A percentile compares a stretch with the other conserved stretches of the same genome.
These are phyloP conservation scores for Linurgus olivaceus DNA, from an alignment of 2,797 vertebrate genomes.

Conservation along the genomic window DNA sequence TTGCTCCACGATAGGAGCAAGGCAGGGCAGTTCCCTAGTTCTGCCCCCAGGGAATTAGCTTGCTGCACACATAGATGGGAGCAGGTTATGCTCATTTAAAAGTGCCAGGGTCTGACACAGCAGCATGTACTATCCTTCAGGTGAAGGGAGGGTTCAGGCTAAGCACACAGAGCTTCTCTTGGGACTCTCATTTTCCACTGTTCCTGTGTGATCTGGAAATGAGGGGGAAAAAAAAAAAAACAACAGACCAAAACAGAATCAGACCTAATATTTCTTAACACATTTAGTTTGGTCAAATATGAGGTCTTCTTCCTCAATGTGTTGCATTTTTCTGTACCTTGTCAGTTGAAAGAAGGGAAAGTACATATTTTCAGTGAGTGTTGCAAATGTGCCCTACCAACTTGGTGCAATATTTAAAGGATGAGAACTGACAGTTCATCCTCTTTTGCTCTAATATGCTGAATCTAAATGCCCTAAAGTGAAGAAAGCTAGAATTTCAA, in stretches of 20 bases:
- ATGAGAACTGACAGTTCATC: slow-evolving; percentile 46
- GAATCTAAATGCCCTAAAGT: slow-evolving; percentile 41
- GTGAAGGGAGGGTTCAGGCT: not conserved
- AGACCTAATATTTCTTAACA: not conserved
- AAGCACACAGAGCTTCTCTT: not conserved
- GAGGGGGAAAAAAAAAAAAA: not conserved
- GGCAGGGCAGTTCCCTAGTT: not conserved
- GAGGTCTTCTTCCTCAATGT: not conserved
- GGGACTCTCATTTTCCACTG: not conserved
- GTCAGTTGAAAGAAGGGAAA: not conserved
- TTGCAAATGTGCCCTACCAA: not conserved
- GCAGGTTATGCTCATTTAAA: not conserved
- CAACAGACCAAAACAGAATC: not conserved
- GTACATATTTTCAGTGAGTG: not conserved
- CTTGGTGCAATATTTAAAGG: not conserved
- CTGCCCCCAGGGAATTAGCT: not conserved
- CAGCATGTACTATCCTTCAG: not conserved
- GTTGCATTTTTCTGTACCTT: not conserved
- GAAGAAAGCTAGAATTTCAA: not conserved
- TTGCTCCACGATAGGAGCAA: not conserved
- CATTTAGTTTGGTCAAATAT: not conserved
- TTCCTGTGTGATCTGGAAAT: not conserved
- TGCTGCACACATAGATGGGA: not conserved
- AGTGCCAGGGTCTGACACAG: not conserved
- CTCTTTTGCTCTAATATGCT: slow-evolving; percentile 40